Evolutionary conservation across 2,113 vertebrate genomes (phyloP).

Genomic region (Sturnira hondurensis): DNA sequence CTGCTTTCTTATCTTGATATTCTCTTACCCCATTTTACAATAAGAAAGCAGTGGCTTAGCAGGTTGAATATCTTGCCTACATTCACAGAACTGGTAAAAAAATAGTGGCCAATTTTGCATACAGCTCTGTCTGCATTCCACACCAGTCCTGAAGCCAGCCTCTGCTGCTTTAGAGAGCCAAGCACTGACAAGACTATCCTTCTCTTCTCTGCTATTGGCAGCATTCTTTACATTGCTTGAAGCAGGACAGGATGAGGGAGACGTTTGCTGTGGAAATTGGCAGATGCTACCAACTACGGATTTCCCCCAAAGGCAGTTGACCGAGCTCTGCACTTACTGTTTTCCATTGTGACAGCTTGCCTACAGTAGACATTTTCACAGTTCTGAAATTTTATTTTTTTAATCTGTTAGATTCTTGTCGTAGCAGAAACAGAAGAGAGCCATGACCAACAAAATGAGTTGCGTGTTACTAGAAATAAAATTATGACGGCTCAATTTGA

Average conservation of each 20-base stretch:
- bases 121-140: not conserved
- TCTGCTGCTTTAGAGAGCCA: not conserved
- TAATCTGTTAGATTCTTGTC: constrained; percentile 78
- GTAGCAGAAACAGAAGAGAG: constrained; percentile 78
- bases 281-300: not conserved
- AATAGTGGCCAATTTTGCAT: not conserved
- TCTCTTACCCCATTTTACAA: not conserved
- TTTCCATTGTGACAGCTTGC: not conserved
- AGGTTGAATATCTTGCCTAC: not conserved
- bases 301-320: not conserved
- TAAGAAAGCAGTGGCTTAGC: not conserved
- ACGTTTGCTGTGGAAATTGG: not conserved
- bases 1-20: not conserved
- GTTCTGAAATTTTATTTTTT: not conserved
- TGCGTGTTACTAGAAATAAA: constrained; percentile 89
- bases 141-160: not conserved
- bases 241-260: not conserved
- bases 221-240: not conserved
- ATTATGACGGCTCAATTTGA: constrained; percentile 97
- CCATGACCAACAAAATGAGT: constrained; percentile 41
- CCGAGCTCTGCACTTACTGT: not conserved
- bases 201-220: not conserved
- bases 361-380: not conserved
- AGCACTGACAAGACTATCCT: rapidly evolving
- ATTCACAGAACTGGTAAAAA: not conserved